These are phyloP conservation scores for Unio delphinus DNA, from an alignment of 2,888 invertebrate genomes.

Conservation along the genomic window DNA sequence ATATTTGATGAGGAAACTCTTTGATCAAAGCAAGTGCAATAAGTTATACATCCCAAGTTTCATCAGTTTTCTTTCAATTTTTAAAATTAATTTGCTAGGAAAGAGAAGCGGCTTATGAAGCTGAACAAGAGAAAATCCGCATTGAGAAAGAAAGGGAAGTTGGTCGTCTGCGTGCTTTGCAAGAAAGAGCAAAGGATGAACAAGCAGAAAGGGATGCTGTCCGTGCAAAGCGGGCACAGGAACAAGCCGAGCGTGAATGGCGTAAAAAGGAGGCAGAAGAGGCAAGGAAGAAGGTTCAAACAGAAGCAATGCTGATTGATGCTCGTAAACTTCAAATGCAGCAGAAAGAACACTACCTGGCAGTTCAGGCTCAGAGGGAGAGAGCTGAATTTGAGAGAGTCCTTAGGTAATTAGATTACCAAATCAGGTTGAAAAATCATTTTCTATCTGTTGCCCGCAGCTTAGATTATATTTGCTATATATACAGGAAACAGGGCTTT, in stretches of 20 bases:
- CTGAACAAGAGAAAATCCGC: conserved; percentile 67
- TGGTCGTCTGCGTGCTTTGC: conserved; percentile 66
- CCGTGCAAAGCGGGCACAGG: conserved; percentile 70
- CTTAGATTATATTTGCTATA: neutral
- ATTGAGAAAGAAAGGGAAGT: conserved; percentile 71
- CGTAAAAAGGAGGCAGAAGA: conserved; percentile 68
- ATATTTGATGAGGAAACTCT: too few relatives aligned
- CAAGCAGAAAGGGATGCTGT: conserved; percentile 70
- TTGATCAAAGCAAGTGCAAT: too few relatives aligned
- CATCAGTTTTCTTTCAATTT: too few relatives aligned
- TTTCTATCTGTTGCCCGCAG: neutral
- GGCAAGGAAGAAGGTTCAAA: conserved; percentile 65
- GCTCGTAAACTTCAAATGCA: conserved; percentile 68
- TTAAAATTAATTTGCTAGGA: conserved; percentile 46
- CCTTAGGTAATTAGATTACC: conserved; percentile 53
- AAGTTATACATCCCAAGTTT: too few relatives aligned
- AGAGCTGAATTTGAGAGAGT: conserved; percentile 71
- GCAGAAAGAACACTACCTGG: conserved; percentile 71
- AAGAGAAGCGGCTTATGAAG: conserved; percentile 67
- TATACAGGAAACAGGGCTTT: neutral
- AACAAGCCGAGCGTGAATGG: conserved; percentile 71
- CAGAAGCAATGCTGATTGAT: conserved; percentile 65
- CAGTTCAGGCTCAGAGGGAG: conserved; percentile 71
- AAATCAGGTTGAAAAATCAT: neutral
- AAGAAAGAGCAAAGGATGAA: conserved; percentile 70